Evolutionary conservation across 2,797 vertebrate species (phyloP).

Genomic region (Sebastes melanostomus): DNA sequence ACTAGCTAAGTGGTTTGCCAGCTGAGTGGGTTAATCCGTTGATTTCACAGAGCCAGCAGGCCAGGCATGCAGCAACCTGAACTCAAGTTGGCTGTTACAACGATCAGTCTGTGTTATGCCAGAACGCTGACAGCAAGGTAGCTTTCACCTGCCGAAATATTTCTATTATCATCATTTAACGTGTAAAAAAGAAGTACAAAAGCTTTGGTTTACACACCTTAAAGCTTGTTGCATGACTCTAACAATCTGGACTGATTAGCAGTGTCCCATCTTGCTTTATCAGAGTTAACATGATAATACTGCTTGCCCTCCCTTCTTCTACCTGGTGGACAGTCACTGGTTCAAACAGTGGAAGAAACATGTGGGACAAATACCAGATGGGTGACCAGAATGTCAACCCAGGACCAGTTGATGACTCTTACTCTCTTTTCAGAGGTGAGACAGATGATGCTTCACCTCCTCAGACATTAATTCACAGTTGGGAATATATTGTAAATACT

Average conservation of each 20-base stretch:
- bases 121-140: neutral
- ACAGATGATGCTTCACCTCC: neutral
- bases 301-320: constrained; percentile 58
- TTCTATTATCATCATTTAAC: no score
- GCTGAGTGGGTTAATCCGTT: no score
- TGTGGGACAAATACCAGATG: constrained; percentile 98
- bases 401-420: constrained; percentile 96
- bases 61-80: no score
- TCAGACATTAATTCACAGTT: neutral
- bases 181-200: no score
- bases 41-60: no score
- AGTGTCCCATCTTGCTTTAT: neutral
- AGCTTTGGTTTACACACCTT: no score
- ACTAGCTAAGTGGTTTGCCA: no score
- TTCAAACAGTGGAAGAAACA: constrained; percentile 99
- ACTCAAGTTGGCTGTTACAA: neutral
- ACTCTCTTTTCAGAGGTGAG: constrained; percentile 92
- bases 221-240: neutral
- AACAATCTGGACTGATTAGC: fast-evolving
- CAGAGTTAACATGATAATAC: neutral
- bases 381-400: constrained; percentile 98
- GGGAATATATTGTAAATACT: neutral
- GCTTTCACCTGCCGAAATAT: neutral
- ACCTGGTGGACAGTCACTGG: constrained; percentile 97
- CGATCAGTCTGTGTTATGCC: constrained; percentile 5